Base-by-base conservation (phyloP, 2,888 invertebrate genomes). In the Acronicta leporina region DNA sequence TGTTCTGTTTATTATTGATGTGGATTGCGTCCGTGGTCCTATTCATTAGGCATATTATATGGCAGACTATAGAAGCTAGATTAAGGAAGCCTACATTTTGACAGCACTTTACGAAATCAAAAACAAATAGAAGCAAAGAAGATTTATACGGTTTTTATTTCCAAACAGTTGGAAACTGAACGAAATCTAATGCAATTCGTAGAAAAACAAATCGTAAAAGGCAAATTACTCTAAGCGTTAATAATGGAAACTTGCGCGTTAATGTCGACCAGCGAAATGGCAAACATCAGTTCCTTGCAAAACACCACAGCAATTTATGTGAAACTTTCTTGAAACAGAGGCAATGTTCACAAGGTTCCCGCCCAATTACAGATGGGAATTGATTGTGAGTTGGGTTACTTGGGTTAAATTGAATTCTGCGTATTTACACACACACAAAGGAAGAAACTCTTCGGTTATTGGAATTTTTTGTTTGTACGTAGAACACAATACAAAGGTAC, bases 281-380 rank as follows among this genome's bases (percentile, higher is more conserved):
- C 13, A 53, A 61, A 27, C 40, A 68, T 30, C 50, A 41, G 41
- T 57, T 57, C 35, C 45, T 61, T 35, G 48, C 51, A 25, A 69
- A 55, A 68, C 60, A 56, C 54, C 42, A 7, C 61, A 56, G 42
- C 40, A 60, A 59, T 59, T 68, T 49, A 44, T 35, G 42, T 38
- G 49, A 27, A 69, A 55, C 42, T 48, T 56, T 56, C 49, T 61
- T 49, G 15, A 62, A 68, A 73, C 42, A 41, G 52, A 61, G 14
- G 56, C 45, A 38, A 47, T 44, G 43, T 56, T 40, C 49, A 40
- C 60, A 38, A 48, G 46, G 45, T 41, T 71, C 59, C 58, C 55
- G 56, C 59, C 58, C 55, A 53, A 65, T 65, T 73, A 56, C 53
- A 10, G 42, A 63, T 48, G 52, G 35, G 63, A 68, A 73, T 47